These are phyloP conservation scores for Dipodomys merriami DNA, from an alignment of 2,113 vertebrate species.

Conservation along the genomic window DNA sequence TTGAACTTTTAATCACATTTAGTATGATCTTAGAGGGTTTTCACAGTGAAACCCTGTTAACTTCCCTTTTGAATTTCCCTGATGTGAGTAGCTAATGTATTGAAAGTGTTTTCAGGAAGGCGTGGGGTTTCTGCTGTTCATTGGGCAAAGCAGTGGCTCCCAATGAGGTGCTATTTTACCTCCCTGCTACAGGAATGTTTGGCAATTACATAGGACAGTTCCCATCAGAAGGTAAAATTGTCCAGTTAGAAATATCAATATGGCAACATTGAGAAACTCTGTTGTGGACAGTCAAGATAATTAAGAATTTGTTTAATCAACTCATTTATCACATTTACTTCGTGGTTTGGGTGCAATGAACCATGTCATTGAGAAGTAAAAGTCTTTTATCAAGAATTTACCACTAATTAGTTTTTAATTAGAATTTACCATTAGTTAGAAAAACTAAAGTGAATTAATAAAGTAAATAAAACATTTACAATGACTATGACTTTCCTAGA, in stretches of 20 bases:
- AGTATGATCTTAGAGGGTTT: neutral
- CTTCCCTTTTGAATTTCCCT: neutral
- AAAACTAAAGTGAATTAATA: slow-evolving; percentile 18
- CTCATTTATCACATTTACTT: neutral
- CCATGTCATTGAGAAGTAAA: slow-evolving; percentile 28
- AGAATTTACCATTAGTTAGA: neutral
- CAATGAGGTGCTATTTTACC: neutral
- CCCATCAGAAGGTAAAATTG: neutral
- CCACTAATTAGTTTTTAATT: neutral
- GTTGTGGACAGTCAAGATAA: neutral
- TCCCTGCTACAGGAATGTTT: neutral
- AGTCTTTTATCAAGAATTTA: slow-evolving; percentile 41
- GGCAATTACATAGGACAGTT: neutral
- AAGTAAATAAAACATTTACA: neutral
- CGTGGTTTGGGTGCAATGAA: neutral
- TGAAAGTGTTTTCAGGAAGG: neutral
- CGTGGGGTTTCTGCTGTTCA: neutral
- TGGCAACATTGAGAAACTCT: slow-evolving; percentile 9
- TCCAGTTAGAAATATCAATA: neutral
- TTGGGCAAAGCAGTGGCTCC: neutral
- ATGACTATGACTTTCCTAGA: neutral
- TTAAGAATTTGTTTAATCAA: slow-evolving; percentile 27
- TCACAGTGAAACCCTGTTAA: neutral
- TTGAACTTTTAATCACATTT: neutral
- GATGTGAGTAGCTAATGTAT: neutral